These are phyloP conservation scores for Temnothorax rugatulus DNA, from an alignment of 2,888 invertebrate species.

Conservation along the genomic window DNA sequence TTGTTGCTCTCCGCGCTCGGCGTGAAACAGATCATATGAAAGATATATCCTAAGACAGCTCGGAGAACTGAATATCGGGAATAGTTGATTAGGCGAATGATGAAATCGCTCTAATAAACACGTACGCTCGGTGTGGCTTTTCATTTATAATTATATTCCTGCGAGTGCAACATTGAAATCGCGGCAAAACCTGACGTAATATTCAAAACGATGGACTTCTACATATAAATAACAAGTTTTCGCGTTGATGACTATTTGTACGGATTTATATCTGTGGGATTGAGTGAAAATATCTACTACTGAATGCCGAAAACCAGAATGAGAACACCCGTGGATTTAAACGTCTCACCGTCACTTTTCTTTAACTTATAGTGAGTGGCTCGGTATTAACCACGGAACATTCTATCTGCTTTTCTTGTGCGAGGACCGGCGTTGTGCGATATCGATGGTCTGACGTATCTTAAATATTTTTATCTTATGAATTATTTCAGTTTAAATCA, in stretches of 20 bases:
- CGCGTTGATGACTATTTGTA: neutral
- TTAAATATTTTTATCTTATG: neutral
- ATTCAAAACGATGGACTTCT: neutral
- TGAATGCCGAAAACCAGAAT: constrained; percentile 50
- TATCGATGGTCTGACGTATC: neutral
- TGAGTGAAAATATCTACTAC: neutral
- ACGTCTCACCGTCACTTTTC: constrained; percentile 66
- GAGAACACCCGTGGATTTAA: constrained; percentile 69
- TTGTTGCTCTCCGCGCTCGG: neutral
- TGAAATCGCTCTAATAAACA: constrained; percentile 9
- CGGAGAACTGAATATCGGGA: neutral
- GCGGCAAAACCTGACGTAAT: neutral
- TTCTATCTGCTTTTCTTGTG: neutral
- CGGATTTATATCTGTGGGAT: neutral
- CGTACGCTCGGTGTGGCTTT: neutral
- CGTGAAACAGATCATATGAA: constrained; percentile 27
- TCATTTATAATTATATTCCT: neutral
- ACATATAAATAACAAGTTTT: neutral
- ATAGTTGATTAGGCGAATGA: constrained; percentile 20
- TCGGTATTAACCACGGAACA: neutral
- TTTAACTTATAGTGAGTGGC: constrained; percentile 75
- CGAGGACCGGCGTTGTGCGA: too few species aligned
- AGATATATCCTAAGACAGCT: neutral
- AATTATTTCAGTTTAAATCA: constrained; percentile 81
- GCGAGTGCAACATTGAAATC: constrained; percentile 3